These are phyloP conservation scores for Sporophila hypoxantha DNA, from an alignment of 2,113 vertebrate genomes.

Conservation along the genomic window DNA sequence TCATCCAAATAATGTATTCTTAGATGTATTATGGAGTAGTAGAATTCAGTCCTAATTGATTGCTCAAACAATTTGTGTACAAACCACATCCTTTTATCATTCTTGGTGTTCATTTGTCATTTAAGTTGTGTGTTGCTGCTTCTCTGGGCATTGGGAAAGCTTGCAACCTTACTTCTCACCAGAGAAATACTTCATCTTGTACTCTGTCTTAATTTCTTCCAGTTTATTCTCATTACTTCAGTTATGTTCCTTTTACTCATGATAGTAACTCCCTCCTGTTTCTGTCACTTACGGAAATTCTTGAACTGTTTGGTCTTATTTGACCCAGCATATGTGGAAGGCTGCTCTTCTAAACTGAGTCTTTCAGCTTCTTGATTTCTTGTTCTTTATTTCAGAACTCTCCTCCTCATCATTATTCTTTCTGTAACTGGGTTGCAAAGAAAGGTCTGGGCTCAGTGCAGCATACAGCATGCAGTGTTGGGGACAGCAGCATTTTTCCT, in stretches of 20 bases:
- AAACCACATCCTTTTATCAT: neutral
- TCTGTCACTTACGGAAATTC: neutral
- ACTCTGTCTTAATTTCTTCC: neutral
- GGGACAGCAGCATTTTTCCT: neutral
- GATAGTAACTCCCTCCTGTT: neutral
- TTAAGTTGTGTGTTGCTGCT: neutral
- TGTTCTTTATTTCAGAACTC: neutral
- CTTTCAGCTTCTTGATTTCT: neutral
- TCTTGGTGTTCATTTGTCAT: neutral
- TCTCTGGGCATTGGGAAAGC: neutral
- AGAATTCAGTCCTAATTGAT: neutral
- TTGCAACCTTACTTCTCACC: neutral
- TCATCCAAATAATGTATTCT: neutral
- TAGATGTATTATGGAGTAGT: neutral
- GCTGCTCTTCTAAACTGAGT: neutral
- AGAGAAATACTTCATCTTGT: neutral
- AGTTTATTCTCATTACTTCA: neutral
- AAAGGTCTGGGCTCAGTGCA: neutral
- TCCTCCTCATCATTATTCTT: neutral
- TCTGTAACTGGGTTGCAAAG: neutral
- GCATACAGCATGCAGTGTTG: neutral
- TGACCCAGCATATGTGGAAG: neutral
- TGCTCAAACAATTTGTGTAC: neutral
- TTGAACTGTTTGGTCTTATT: neutral
- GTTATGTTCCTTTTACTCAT: neutral